Conservation (phyloP, 2,113 vertebrate species). For the Mixornis gularis region DNA sequence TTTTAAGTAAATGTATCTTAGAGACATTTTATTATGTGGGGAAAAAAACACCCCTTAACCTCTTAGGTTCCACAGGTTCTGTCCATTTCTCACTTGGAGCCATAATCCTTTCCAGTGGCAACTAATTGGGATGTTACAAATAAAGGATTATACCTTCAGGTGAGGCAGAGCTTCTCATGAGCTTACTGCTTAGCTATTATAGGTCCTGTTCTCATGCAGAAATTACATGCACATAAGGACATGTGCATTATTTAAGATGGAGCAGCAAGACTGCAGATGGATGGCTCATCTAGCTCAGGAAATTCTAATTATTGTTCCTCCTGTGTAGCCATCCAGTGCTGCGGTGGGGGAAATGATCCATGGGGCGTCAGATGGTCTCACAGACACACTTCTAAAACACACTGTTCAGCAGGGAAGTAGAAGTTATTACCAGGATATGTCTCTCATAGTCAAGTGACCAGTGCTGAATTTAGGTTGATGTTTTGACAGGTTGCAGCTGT, state of each 20-base stretch:
- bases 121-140: constrained; percentile 11
- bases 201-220: not conserved
- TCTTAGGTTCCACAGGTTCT: not conserved
- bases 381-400: not conserved
- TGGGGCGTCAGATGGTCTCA: not conserved
- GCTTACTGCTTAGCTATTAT: not conserved
- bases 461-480: not conserved
- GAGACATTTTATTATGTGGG: not conserved
- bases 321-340: not conserved
- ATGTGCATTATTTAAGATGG: not conserved
- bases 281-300: not conserved
- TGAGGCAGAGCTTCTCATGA: constrained; percentile 29
- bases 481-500: not conserved
- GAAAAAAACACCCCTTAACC: not conserved
- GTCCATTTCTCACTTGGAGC: not conserved
- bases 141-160: constrained; percentile 29
- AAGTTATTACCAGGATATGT: not conserved
- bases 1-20: not conserved
- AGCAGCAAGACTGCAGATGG: not conserved
- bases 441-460: not conserved
- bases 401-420: not conserved
- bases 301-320: not conserved
- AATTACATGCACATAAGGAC: not conserved
- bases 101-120: constrained; percentile 34
- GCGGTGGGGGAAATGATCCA: not conserved